Evolutionary conservation across 1,140 invertebrate species (phyloP).

Genomic region (Tyrophagus putrescentiae): DNA sequence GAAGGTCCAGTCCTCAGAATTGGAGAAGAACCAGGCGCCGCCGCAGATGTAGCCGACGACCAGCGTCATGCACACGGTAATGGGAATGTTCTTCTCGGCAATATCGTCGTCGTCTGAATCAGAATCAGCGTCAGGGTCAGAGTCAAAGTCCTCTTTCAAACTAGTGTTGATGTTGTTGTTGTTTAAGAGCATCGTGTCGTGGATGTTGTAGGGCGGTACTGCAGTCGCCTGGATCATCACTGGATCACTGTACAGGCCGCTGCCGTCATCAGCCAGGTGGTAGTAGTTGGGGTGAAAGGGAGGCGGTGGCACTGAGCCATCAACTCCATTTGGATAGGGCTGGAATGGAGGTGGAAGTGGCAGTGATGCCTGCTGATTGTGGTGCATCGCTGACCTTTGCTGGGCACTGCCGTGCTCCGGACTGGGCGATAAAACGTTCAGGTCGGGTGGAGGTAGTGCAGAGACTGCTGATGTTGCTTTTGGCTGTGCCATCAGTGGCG

Average conservation of each 20-base stretch:
- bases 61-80: conserved; percentile 74
- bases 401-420: too few relatives aligned
- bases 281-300: background rate
- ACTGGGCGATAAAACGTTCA: background rate
- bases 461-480: too few relatives aligned
- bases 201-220: background rate
- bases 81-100: conserved; percentile 41
- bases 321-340: background rate
- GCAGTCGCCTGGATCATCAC: background rate
- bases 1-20: conserved; percentile 62
- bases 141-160: background rate
- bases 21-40: conserved; percentile 65
- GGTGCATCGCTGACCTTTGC: too few relatives aligned
- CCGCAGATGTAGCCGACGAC: conserved; percentile 75
- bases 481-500: too few relatives aligned
- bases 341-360: conserved; percentile 14
- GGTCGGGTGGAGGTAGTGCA: background rate
- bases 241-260: conserved; percentile 1
- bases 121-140: background rate
- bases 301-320: background rate
- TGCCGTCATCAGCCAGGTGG: background rate
- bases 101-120: conserved; percentile 20
- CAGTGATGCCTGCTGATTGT: background rate
- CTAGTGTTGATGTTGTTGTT: too few relatives aligned
- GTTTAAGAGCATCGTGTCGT: too few relatives aligned